Percentiles rank a stretch among this genome's conserved stretches.
Conservation (phyloP, 2,797 vertebrate genomes). For the Phrynocephalus forsythii region DNA sequence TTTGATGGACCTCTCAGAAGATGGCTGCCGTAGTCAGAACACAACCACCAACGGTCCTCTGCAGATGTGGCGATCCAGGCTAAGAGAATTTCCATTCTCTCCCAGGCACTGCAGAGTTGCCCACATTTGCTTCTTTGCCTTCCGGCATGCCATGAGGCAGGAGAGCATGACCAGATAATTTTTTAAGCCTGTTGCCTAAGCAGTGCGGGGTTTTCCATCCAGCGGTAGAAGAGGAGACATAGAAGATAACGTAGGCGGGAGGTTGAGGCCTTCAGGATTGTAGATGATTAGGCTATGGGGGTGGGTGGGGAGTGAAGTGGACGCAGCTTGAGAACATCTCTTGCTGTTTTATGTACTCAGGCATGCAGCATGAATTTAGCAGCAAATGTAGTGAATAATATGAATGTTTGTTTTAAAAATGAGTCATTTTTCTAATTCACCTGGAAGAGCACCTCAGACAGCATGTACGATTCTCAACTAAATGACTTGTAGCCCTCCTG, state of each 20-base stretch:
- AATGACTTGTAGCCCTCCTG: background rate
- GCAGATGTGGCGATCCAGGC: background rate
- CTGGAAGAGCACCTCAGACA: background rate
- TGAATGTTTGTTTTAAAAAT: background rate
- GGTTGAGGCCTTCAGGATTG: background rate
- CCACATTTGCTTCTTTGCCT: constrained; percentile 9
- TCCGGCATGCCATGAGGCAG: background rate
- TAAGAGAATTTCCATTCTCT: background rate
- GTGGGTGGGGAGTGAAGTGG: too few relatives aligned
- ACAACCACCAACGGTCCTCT: too few relatives aligned
- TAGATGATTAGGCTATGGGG: background rate
- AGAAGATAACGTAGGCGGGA: background rate
- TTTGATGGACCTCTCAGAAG: background rate
- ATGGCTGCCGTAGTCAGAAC: background rate
- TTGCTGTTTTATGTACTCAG: background rate
- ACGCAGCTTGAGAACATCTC: too few relatives aligned
- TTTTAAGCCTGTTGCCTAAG: background rate
- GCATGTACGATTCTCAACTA: background rate
- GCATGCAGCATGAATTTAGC: background rate
- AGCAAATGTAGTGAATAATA: background rate
- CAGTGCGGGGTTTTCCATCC: background rate
- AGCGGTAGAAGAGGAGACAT: background rate
- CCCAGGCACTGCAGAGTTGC: background rate
- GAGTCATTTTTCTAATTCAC: background rate
- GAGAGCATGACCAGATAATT: background rate